Conservation (phyloP, 2,888 invertebrate genomes). For the Sphinx pinastri region DNA sequence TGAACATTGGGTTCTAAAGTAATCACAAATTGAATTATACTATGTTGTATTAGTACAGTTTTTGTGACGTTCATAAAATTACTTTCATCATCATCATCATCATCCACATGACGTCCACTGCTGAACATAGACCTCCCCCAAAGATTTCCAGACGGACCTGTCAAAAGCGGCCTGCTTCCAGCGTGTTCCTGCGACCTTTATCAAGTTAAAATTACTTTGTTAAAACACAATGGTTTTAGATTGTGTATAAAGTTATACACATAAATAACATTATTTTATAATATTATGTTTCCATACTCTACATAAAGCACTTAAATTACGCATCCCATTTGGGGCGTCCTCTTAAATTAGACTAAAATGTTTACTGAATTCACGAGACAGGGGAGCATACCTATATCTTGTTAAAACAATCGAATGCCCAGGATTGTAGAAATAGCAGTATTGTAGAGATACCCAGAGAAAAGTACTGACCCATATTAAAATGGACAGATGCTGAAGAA, state of each 20-base stretch:
- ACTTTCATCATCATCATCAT: too few relatives aligned
- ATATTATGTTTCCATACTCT: background rate
- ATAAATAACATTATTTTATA: background rate
- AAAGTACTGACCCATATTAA: background rate
- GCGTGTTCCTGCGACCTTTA: too few relatives aligned
- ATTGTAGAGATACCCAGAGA: too few relatives aligned
- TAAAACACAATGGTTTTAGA: background rate
- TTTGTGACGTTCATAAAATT: too few relatives aligned
- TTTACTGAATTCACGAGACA: background rate
- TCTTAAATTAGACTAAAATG: background rate
- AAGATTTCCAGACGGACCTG: too few relatives aligned
- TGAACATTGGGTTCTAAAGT: background rate
- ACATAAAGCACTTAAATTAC: background rate
- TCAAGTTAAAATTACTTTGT: too few relatives aligned
- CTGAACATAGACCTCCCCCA: too few relatives aligned
- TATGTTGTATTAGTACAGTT: too few relatives aligned
- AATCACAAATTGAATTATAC: background rate
- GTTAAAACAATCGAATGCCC: background rate
- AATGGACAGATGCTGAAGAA: background rate
- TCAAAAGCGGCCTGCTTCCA: too few relatives aligned
- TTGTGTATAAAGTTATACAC: background rate
- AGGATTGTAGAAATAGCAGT: too few relatives aligned
- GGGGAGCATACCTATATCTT: background rate
- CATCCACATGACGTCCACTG: too few relatives aligned
- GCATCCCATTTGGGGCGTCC: background rate